phyloP scores from a whole-genome alignment of 2,797 vertebrate genomes.

The Clarias pachynema region DNA sequence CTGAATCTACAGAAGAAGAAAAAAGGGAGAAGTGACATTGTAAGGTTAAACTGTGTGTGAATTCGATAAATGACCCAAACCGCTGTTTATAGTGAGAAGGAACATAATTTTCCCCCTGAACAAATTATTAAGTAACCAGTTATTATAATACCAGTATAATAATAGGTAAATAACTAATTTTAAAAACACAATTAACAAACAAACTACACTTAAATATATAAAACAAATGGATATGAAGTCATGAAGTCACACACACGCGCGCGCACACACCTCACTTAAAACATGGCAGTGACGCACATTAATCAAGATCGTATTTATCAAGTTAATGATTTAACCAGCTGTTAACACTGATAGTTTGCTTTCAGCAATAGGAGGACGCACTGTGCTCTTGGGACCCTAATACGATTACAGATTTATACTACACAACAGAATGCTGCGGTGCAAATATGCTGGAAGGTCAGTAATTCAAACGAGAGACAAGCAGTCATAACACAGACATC shows the following conservation, averaged over 20 bases:
- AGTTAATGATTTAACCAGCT: constrained; percentile 19
- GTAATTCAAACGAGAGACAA: background rate
- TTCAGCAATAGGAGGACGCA: background rate
- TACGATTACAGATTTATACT: background rate
- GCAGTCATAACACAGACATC: background rate
- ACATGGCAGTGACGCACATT: background rate
- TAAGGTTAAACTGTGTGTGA: background rate
- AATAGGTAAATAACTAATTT: background rate
- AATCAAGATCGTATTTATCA: background rate
- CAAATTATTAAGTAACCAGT: no score
- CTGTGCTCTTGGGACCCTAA: background rate
- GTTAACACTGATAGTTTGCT: background rate
- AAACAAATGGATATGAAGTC: background rate
- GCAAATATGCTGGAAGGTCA: background rate
- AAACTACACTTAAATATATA: background rate
- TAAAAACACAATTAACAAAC: background rate
- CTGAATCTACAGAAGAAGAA: no score
- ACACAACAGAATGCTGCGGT: background rate
- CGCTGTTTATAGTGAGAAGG: background rate
- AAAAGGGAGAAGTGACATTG: background rate
- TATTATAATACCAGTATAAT: no score
- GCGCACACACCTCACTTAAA: no score
- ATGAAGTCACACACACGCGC: background rate
- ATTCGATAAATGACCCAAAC: background rate
- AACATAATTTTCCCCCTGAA: no score